Conservation (phyloP, 2,797 vertebrate genomes). For the Melanotaenia pygmaea region DNA sequence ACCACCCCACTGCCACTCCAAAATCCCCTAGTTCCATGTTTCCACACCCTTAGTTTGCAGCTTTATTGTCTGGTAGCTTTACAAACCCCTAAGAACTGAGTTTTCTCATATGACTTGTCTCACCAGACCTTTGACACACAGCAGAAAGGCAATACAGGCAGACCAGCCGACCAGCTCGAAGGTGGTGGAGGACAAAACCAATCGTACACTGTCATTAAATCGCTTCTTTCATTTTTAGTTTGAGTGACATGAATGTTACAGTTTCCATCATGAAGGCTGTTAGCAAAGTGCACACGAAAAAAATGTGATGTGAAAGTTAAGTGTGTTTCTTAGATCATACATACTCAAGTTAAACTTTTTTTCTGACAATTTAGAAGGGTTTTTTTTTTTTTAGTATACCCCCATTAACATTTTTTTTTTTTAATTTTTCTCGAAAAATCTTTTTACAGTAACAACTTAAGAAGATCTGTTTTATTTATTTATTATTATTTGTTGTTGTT, state of each 20-base stretch:
- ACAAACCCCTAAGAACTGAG: conserved; percentile 37
- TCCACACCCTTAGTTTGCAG: conserved; percentile 63
- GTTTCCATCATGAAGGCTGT: conserved; percentile 9
- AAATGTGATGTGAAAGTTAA: neutral
- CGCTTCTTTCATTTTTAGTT: conserved; percentile 20
- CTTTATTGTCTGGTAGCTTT: conserved; percentile 56
- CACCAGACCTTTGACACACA: conserved; percentile 55
- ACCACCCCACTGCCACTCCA: conserved; percentile 25
- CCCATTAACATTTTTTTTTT: too few relatives aligned
- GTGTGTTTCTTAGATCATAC: neutral
- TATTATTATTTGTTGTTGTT: conserved; percentile 1
- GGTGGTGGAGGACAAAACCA: conserved; percentile 46
- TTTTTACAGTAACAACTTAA: neutral
- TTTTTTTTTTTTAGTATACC: neutral
- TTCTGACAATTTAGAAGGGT: neutral
- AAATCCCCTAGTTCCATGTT: conserved; percentile 55
- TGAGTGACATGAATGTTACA: conserved; percentile 39
- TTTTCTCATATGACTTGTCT: conserved; percentile 56
- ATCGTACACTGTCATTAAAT: conserved; percentile 38
- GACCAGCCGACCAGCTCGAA: conserved; percentile 41
- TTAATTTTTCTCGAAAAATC: too few relatives aligned
- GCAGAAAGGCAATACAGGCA: conserved; percentile 31
- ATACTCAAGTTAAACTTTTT: neutral
- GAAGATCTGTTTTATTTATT: neutral
- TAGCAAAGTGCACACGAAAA: conserved; percentile 23